Evolutionary conservation across 2,113 vertebrate species (phyloP).

Genomic region (Anhinga rufa): DNA sequence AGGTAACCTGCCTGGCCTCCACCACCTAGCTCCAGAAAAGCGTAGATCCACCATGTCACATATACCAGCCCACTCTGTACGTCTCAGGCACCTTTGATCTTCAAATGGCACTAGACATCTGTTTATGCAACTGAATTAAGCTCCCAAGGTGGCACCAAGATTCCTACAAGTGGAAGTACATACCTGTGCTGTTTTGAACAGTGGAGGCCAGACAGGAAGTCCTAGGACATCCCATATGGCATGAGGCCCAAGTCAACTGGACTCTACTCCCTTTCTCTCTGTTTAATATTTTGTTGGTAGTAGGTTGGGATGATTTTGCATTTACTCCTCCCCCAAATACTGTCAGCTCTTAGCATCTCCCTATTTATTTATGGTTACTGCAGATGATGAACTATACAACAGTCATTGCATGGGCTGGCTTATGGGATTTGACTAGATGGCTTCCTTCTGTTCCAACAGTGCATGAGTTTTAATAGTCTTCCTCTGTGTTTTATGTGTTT

Average conservation of each 20-base stretch:
- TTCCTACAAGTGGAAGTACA: no score
- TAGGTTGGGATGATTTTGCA: not conserved
- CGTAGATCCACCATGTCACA: not conserved
- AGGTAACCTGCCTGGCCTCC: not conserved
- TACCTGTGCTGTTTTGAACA: not conserved
- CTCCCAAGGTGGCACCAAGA: not conserved
- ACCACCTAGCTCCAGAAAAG: not conserved
- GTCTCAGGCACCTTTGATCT: not conserved
- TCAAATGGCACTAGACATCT: not conserved
- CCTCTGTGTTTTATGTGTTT: not conserved
- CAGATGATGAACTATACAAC: not conserved
- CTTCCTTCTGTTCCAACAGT: not conserved
- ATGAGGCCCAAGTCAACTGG: not conserved
- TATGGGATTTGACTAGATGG: not conserved
- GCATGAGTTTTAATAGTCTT: not conserved
- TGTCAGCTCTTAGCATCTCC: not conserved
- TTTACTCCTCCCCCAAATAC: not conserved
- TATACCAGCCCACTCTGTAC: not conserved
- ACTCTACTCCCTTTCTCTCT: not conserved
- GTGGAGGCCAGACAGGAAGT: not conserved
- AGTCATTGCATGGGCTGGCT: not conserved
- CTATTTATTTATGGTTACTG: not conserved
- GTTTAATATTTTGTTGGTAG: not conserved
- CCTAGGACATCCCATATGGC: not conserved
- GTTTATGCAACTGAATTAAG: not conserved